These are phyloP conservation scores for Gasteruption jaculator DNA, from an alignment of 2,888 invertebrate species.

Conservation along the genomic window DNA sequence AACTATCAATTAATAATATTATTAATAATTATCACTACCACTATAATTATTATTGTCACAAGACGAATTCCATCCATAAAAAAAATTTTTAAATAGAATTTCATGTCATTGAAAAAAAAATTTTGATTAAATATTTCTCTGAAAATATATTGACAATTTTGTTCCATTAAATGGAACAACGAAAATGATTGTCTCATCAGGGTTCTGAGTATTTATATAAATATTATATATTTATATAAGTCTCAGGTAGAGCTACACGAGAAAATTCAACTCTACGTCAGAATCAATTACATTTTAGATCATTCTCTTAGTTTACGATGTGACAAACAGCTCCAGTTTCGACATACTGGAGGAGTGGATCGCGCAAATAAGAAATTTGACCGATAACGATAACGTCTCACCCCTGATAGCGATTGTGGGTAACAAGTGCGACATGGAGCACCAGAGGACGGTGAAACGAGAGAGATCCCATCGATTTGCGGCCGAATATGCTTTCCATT, in stretches of 20 bases:
- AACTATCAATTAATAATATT: neutral
- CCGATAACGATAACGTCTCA: slow-evolving; percentile 51
- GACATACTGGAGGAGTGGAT: slow-evolving; percentile 74
- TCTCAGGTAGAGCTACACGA: no score
- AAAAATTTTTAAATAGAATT: neutral
- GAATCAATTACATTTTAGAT: slow-evolving; percentile 55
- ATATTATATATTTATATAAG: no score
- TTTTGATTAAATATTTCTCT: no score
- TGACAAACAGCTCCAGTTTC: slow-evolving; percentile 77
- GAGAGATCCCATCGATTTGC: slow-evolving; percentile 64
- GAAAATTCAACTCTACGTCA: no score
- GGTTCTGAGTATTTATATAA: no score
- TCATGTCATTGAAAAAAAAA: no score
- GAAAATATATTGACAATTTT: no score
- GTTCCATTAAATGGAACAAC: no score
- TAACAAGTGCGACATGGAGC: slow-evolving; percentile 72
- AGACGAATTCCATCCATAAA: neutral
- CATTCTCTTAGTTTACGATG: slow-evolving; percentile 76
- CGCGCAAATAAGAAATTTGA: slow-evolving; percentile 53
- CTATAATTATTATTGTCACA: neutral
- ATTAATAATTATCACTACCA: neutral
- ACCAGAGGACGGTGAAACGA: slow-evolving; percentile 64
- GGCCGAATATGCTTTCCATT: slow-evolving; percentile 60
- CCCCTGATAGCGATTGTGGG: slow-evolving; percentile 63
- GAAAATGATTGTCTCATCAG: no score